Percentiles rank a stretch among this genome's conserved stretches.
Conservation (phyloP, 2,888 invertebrate species). For the Venustoraphidia nigricollis region DNA sequence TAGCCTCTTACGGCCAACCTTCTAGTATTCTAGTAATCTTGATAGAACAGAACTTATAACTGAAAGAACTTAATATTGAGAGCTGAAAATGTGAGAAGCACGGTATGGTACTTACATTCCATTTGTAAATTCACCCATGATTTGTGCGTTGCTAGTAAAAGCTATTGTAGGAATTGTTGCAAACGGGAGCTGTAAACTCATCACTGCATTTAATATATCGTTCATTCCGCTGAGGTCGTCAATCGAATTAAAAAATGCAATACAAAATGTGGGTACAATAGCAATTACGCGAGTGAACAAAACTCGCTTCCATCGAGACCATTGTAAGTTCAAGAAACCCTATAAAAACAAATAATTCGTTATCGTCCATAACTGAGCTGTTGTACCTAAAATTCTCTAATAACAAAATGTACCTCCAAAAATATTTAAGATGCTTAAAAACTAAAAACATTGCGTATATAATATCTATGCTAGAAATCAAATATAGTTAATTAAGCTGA, state of each 20-base stretch:
- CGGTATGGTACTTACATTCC: constrained; percentile 41
- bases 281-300: constrained; percentile 72
- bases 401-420: too few species aligned
- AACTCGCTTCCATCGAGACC: constrained; percentile 78
- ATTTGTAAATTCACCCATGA: constrained; percentile 78
- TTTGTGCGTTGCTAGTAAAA: constrained; percentile 59
- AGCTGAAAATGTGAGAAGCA: too few species aligned
- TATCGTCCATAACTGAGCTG: too few species aligned
- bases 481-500: too few species aligned
- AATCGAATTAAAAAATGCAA: constrained; percentile 51
- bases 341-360: constrained; percentile 14
- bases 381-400: too few species aligned
- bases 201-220: constrained; percentile 70
- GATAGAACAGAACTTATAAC: too few species aligned
- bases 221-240: constrained; percentile 65
- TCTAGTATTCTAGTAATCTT: too few species aligned
- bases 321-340: constrained; percentile 70
- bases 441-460: too few species aligned
- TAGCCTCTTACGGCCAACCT: too few species aligned
- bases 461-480: too few species aligned
- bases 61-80: too few species aligned
- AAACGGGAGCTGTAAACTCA: constrained; percentile 78
- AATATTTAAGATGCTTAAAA: too few species aligned
- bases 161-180: constrained; percentile 75
- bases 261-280: constrained; percentile 54